Evolutionary conservation across 2,888 invertebrate genomes (phyloP).

Genomic region (Eupelmus urozonus): DNA sequence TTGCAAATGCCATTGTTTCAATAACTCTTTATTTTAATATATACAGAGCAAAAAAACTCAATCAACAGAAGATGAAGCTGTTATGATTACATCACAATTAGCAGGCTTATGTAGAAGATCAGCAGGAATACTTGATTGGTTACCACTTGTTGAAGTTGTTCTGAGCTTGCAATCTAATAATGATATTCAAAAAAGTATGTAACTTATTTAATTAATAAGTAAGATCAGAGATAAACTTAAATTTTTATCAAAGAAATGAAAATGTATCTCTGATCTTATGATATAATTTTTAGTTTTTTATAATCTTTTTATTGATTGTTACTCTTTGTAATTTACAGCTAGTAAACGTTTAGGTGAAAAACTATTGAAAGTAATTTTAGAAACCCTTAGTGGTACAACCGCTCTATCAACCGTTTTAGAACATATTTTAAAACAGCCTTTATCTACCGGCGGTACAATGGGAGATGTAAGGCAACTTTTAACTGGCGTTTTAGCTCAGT

Average conservation of each 20-base stretch:
- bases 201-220: constrained; percentile 11
- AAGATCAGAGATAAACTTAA: background rate
- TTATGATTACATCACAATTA: constrained; percentile 69
- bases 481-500: constrained; percentile 86
- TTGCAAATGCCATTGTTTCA: background rate
- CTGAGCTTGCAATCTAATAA: constrained; percentile 68
- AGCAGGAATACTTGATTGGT: constrained; percentile 74
- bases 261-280: background rate
- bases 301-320: background rate
- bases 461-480: constrained; percentile 82
- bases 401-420: constrained; percentile 80
- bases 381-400: constrained; percentile 74
- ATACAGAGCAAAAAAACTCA: constrained; percentile 57
- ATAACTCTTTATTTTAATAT: constrained; percentile 61
- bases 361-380: constrained; percentile 73
- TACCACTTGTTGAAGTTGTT: constrained; percentile 74
- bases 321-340: constrained; percentile 60
- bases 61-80: constrained; percentile 67
- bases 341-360: constrained; percentile 70
- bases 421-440: constrained; percentile 79
- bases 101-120: constrained; percentile 73
- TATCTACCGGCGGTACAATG: constrained; percentile 80
- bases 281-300: background rate
- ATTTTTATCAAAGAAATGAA: background rate
- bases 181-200: constrained; percentile 50